Evolutionary conservation across 2,888 invertebrate genomes (phyloP), one percentile per base, ranked within the genome.

Genomic region (Molorchus minor): DNA sequence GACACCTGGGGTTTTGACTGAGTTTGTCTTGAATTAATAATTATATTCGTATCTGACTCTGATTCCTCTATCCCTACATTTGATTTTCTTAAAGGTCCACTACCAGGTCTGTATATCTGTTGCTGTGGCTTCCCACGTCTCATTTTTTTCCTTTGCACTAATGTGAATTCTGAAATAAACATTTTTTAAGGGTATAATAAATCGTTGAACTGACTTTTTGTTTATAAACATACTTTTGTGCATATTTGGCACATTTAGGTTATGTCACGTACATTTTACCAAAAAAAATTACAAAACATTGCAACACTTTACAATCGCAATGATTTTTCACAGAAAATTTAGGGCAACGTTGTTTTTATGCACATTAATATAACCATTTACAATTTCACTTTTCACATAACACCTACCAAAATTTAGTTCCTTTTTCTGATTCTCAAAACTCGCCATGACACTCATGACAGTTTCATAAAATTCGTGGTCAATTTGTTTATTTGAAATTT

Each of bases 41-140:
- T 61, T 61, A 75, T 58, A 58, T 72, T 75, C 38, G 73, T 72
- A 54, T 78, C 76, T 38, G 76, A 75, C 58, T 87, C 86, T 77
- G 84, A 84, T 78, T 86, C 83, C 67, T 88, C 88, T 61, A 82
- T 78, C 76, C 82, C 83, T 80, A 84, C 84, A 71, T 85, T 86
- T 65, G 88, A 86, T 80, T 89, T 88, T 75, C 87, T 84, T 67
- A 91, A 81, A 65, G 89, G 89, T 65, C 91, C 91, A 83, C 90
- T 90, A 71, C 91, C 91, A 77, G 91, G 91, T 78, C 86, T 87
- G 75, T 92, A 91, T 64, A 90, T 82, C 80, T 86, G 85, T 81
- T 88, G 87, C 75, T 87, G 87, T 72, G 88, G 88, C 81, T 88
- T 88, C 78, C 85, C 86, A 69, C 83, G 82, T 79, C 84, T 85